Base-by-base conservation (phyloP, 2,113 vertebrate species). In the Rynchops niger region DNA sequence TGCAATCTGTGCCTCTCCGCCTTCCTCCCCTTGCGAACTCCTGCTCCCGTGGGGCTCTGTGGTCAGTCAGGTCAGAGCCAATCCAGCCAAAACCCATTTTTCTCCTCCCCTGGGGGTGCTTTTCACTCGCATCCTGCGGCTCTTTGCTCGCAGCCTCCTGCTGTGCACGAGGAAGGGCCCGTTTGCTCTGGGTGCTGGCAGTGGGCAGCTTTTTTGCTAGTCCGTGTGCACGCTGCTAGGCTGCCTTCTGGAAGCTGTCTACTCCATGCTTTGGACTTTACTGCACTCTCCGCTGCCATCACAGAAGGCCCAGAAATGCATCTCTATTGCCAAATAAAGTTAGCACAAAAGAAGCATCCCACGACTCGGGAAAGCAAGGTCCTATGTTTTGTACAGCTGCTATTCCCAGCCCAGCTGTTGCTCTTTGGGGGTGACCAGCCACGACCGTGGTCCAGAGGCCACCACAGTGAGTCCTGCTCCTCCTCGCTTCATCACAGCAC, bases 141-240 rank as follows among this genome's bases (percentile, higher is more conserved):
- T 56, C 65, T 88, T 62, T 30, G 30, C 79, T 66, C 2, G 0
- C 45, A 49, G 82, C 23, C 29, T 88, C 49, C 84, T 25, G 45
- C 18, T 2, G 1, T 0, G 3, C 4, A 18, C 4, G 7, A 29
- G 56, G 42, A 70, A 26, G 32, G 38, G 13, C 38, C 27, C 0
- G 0, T 40, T 74, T 47, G 56, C 65, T 50, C 66, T 4, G 42
- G 21, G 42, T 6, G 5, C 21, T 19, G 67, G 17, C 29, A 4
- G 12, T 4, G 38, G 26, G 65, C 50, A 79, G 52, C 8, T 47
- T 73, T 47, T 72, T 69, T 6, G 1, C 29, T 9, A 2, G n/a
- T 19, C 65, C 21, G 6, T 0, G 0, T 11, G 16, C 23, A 6
- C 2, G 25, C 36, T 15, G 38, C n/a, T 25, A 30, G 34, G 43